phyloP scores from a whole-genome alignment of 2,888 invertebrate species.

The Tenthredo notha region DNA sequence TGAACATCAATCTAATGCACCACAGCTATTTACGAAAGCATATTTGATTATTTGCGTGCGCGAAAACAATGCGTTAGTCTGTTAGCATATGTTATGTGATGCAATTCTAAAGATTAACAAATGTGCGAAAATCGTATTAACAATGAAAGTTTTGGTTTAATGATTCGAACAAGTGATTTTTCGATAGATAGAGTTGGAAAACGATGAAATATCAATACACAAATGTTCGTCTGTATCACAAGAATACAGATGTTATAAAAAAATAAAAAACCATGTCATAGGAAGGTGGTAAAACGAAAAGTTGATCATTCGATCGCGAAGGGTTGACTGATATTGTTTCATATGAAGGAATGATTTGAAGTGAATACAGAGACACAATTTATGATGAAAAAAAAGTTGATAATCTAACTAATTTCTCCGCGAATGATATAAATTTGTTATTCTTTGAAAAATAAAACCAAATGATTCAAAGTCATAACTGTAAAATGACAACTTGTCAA shows the following conservation, averaged over 20 bases:
- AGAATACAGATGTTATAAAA: background rate
- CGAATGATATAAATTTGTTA: background rate
- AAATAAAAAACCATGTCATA: background rate
- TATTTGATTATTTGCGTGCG: background rate
- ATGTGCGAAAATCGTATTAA: constrained; percentile 10
- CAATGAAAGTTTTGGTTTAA: background rate
- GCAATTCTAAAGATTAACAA: background rate
- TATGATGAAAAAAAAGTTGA: background rate
- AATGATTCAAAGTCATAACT: constrained; percentile 13
- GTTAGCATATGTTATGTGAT: constrained; percentile 13
- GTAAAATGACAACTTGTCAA: constrained; percentile 2
- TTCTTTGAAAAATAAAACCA: background rate
- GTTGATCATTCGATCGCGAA: background rate
- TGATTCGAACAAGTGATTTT: background rate
- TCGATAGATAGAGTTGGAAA: background rate
- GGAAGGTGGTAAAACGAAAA: background rate
- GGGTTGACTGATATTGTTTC: background rate
- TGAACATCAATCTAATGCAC: constrained; percentile 12
- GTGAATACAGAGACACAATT: background rate
- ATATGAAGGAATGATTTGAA: background rate
- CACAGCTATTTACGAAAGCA: constrained; percentile 24
- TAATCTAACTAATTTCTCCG: background rate
- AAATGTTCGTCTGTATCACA: background rate
- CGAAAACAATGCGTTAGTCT: background rate
- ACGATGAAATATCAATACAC: background rate